Evolutionary conservation across 1,140 invertebrate genomes (phyloP).

Genomic region (Drosophila seguyi): DNA sequence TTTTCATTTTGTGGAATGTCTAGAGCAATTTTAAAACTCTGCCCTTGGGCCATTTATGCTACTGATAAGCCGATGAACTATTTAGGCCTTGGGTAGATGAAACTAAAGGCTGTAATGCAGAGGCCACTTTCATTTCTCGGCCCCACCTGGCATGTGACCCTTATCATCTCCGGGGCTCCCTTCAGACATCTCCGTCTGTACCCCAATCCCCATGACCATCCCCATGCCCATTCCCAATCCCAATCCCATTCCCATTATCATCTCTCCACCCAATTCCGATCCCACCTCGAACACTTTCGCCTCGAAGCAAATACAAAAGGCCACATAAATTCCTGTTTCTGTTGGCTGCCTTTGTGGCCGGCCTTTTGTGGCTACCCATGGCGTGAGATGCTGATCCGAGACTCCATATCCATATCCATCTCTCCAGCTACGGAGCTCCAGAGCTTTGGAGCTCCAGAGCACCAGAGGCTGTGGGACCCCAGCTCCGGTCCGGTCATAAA

Average conservation of each 20-base stretch:
- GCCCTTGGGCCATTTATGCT: neutral
- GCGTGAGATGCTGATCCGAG: slow-evolving; percentile 54
- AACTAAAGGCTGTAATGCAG: slow-evolving; percentile 12
- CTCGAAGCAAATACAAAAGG: slow-evolving; percentile 63
- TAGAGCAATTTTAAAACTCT: neutral
- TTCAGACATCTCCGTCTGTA: slow-evolving; percentile 18
- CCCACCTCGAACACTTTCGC: slow-evolving; percentile 73
- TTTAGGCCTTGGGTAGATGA: slow-evolving; percentile 24
- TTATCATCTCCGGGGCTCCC: slow-evolving; percentile 45
- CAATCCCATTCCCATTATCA: slow-evolving; percentile 30
- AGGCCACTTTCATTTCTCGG: slow-evolving; percentile 14
- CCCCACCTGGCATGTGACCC: slow-evolving; percentile 52
- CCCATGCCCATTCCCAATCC: neutral
- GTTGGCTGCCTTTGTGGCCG: slow-evolving; percentile 46
- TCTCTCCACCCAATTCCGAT: slow-evolving; percentile 32
- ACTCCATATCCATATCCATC: slow-evolving; percentile 46
- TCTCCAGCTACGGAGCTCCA: slow-evolving; percentile 23
- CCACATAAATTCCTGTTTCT: slow-evolving; percentile 70
- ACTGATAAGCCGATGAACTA: slow-evolving; percentile 32
- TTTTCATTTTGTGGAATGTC: neutral
- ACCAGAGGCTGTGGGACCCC: slow-evolving; percentile 19
- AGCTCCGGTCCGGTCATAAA: slow-evolving; percentile 61
- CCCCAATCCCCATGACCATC: neutral
- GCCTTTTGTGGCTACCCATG: slow-evolving; percentile 53
- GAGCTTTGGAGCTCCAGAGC: neutral